These are phyloP conservation scores for Pseudomyrmex cubaensis DNA, from an alignment of 1,140 invertebrate species.

Conservation along the genomic window DNA sequence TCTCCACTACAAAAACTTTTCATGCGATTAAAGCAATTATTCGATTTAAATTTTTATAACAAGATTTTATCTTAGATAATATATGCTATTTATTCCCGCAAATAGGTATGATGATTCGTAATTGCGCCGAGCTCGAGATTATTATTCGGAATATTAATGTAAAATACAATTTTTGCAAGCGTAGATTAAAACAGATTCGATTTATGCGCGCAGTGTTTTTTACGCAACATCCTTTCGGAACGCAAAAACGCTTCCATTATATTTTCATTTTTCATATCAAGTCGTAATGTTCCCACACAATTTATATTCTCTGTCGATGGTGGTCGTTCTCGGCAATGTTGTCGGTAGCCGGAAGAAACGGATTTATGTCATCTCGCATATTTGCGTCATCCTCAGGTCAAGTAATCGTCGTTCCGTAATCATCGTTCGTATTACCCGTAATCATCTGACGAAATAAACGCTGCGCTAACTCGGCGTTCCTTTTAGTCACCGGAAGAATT, in stretches of 20 bases:
- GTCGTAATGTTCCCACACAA: background rate
- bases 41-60: too few relatives aligned
- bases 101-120: background rate
- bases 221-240: background rate
- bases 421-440: slow-evolving; percentile 22
- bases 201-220: background rate
- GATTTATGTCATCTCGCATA: slow-evolving; percentile 39
- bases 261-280: slow-evolving; percentile 5
- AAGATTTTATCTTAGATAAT: slow-evolving; percentile 8
- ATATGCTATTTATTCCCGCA: background rate
- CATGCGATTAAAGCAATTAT: too few relatives aligned
- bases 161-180: background rate
- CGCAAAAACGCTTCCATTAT: background rate
- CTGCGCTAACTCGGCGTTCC: background rate
- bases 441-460: slow-evolving; percentile 30
- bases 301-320: slow-evolving; percentile 10
- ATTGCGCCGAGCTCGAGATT: slow-evolving; percentile 22
- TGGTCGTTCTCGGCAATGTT: slow-evolving; percentile 15
- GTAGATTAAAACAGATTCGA: slow-evolving; percentile 6
- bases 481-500: slow-evolving; percentile 48
- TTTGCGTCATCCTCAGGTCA: slow-evolving; percentile 40
- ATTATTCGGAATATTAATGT: background rate
- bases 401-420: slow-evolving; percentile 46
- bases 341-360: slow-evolving; percentile 45
- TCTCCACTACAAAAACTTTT: too few relatives aligned